phyloP scores from a whole-genome alignment of 2,113 vertebrate species.

The Anguilla japonica region DNA sequence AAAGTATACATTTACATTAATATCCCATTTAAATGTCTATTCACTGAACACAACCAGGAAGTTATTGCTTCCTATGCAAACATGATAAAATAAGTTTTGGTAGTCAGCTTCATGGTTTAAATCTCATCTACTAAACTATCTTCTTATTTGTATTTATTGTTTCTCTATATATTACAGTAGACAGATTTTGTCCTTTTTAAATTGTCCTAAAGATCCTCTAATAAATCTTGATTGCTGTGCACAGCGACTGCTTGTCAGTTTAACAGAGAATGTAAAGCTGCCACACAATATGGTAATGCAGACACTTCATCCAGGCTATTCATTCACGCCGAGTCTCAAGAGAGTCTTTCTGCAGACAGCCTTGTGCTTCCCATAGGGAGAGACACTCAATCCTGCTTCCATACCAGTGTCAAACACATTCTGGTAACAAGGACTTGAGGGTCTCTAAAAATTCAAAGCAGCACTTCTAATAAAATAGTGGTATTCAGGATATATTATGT shows the following conservation, averaged over 20 bases:
- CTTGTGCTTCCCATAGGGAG: background rate
- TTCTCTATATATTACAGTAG: background rate
- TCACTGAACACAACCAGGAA: too few relatives aligned
- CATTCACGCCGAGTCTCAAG: background rate
- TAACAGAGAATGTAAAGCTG: constrained; percentile 1
- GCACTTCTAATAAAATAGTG: background rate
- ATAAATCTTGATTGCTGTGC: background rate
- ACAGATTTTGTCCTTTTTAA: background rate
- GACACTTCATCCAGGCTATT: background rate
- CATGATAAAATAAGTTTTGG: too few relatives aligned
- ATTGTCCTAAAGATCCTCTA: background rate
- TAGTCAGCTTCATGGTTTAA: background rate
- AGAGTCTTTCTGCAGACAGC: background rate
- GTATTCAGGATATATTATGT: background rate
- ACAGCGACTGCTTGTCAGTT: background rate
- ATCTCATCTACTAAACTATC: too few relatives aligned
- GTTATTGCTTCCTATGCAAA: too few relatives aligned
- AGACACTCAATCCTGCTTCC: background rate
- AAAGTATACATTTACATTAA: background rate
- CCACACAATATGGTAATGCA: constrained; percentile 1
- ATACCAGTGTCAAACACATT: background rate
- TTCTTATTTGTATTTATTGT: background rate
- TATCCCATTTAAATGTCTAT: too few relatives aligned
- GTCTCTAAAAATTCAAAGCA: background rate
- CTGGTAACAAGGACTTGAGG: background rate